Conservation (phyloP, 2,888 invertebrate species). For the Coleophora flavipennella region DNA sequence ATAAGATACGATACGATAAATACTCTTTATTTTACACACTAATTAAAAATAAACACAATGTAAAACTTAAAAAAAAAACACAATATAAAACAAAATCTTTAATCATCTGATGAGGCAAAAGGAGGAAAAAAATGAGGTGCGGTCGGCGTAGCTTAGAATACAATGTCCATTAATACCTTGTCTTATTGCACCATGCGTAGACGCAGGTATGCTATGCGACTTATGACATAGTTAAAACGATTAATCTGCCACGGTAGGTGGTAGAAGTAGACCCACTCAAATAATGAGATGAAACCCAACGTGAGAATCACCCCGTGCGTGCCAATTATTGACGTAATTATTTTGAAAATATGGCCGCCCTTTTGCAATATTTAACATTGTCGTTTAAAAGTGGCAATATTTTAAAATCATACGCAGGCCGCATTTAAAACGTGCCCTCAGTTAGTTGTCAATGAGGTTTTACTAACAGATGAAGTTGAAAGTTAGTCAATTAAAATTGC, state of each 20-base stretch:
- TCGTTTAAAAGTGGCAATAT: conserved; percentile 41
- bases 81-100: too few relatives aligned
- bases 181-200: conserved; percentile 17
- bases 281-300: conserved; percentile 58
- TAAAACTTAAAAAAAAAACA: too few relatives aligned
- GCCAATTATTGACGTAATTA: conserved; percentile 72
- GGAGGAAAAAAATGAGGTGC: too few relatives aligned
- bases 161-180: too few relatives aligned
- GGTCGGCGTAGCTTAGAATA: too few relatives aligned
- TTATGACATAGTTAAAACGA: conserved; percentile 68
- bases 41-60: too few relatives aligned
- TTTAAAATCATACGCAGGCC: conserved; percentile 46
- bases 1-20: too few relatives aligned
- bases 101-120: too few relatives aligned
- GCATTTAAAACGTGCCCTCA: conserved; percentile 37
- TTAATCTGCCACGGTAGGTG: conserved; percentile 68
- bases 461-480: conserved; percentile 29
- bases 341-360: conserved; percentile 64
- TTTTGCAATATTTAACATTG: conserved; percentile 60
- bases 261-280: conserved; percentile 53
- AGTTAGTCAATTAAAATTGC: conserved; percentile 7
- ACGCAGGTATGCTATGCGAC: conserved; percentile 41
- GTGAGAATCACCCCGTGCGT: conserved; percentile 45
- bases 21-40: too few relatives aligned
- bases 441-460: conserved; percentile 53